Evolutionary conservation across 2,113 vertebrate species (phyloP).

Genomic region (Clarias magur): DNA sequence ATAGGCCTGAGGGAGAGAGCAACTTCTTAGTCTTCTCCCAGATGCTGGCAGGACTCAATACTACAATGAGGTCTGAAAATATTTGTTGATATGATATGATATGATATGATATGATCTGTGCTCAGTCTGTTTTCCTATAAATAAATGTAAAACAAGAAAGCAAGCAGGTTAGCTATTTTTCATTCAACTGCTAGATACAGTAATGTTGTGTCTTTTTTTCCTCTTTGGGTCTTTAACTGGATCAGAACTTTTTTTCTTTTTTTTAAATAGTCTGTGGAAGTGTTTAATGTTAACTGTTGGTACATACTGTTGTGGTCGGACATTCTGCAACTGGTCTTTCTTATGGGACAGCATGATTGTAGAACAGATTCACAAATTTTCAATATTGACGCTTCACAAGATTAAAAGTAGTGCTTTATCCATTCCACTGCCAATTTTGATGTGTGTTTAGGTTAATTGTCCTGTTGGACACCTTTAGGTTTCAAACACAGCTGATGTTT

Average conservation of each 20-base stretch:
- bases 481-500: no score
- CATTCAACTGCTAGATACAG: neutral
- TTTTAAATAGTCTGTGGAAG: neutral
- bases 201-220: fast-evolving
- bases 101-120: no score
- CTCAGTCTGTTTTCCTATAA: neutral
- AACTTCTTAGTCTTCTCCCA: constrained; percentile 89
- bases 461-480: no score
- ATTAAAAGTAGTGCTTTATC: no score
- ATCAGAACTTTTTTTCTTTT: neutral
- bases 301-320: neutral
- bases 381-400: no score
- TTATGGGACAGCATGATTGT: neutral
- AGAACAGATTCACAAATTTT: no score
- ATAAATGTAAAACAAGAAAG: neutral
- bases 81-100: neutral
- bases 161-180: neutral
- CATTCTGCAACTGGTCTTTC: neutral
- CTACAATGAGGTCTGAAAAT: constrained; percentile 76
- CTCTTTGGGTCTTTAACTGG: no score
- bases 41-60: constrained; percentile 86
- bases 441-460: no score
- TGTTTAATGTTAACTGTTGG: neutral
- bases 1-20: constrained; percentile 77
- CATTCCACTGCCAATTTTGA: no score